Base-by-base conservation (phyloP, 2,888 invertebrate genomes). In the Tetramorium bicarinatum region DNA sequence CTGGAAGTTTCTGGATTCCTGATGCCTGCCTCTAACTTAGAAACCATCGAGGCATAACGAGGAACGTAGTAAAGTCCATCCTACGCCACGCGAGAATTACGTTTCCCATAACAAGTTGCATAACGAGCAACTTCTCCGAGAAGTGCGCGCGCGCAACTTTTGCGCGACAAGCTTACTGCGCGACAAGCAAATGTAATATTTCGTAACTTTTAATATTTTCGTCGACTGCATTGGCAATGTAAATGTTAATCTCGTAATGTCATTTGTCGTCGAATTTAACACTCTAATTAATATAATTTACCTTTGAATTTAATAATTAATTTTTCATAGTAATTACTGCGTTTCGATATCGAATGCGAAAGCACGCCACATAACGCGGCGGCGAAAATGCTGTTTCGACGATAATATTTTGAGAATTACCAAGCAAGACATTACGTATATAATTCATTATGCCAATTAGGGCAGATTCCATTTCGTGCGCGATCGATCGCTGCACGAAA, bases 81-180 rank as follows among this genome's bases (percentile, higher is more conserved):
- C 41, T 49, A 61, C 34, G 7, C 18, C 38, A 8, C 38, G 71
- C 47, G 47, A 71, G 79, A 71, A 71, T 71, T 77, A 56, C 41
- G 21, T 59, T 25, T 80, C 69, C 21, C 47, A 13, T 69, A 71
- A 80, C 72, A 80, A 80, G 79, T 80, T 80, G 47, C 72, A 6
- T 71, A 80, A 80, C 79, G 34, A 71, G 59, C 79, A 56, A 47
- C 79, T 71, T 59, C 21, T 21, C 18, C 47, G 21, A 44, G 29
- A 56, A 44, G 21, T 13, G 18, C 44, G 71, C 54, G 54, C 38
- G 38, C 64, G 52, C n/a, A 47, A 79, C 41, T 71, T 59, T 21
- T 18, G 66, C 66, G 76, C 76, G n/a, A n/a, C 41, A 25, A 41
- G 56, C 38, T 72, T 13, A 18, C 25, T 41, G 67, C 9, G 54